Evolutionary conservation across 2,113 vertebrate species (phyloP).

Genomic region (Turnix velox): DNA sequence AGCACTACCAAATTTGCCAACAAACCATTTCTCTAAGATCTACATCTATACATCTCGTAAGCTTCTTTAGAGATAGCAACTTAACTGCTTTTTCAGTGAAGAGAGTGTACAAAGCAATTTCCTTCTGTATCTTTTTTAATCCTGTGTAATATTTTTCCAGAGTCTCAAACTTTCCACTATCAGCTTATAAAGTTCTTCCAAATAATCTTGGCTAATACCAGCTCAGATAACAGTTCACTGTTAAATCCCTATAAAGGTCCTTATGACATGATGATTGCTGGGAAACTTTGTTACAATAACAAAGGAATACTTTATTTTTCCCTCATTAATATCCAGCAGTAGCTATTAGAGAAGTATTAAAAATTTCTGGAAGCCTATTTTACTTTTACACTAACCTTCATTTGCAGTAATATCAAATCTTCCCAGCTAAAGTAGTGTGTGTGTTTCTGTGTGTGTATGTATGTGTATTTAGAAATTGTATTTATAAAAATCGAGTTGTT

Average conservation of each 20-base stretch:
- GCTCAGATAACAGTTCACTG: neutral
- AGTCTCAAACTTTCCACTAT: neutral
- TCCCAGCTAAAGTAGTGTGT: neutral
- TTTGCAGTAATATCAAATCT: neutral
- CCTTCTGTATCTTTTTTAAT: neutral
- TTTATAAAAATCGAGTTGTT: neutral
- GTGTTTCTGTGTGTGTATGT: neutral
- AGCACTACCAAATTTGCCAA: neutral
- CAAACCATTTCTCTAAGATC: neutral
- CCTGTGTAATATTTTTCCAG: neutral
- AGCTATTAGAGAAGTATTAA: neutral
- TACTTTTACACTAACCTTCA: neutral
- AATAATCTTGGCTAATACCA: neutral
- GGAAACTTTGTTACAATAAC: neutral
- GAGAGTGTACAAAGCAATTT: neutral
- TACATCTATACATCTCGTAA: neutral
- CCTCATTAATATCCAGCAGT: neutral
- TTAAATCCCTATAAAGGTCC: neutral
- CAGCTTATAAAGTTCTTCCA: neutral
- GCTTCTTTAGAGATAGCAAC: neutral
- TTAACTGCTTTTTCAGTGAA: neutral
- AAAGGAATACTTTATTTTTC: neutral
- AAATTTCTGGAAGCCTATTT: neutral
- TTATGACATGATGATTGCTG: neutral
- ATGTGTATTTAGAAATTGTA: neutral